Evolutionary conservation across 2,113 vertebrate genomes (phyloP), one percentile per base, ranked within the genome.

Genomic region (Gobio gobio): DNA sequence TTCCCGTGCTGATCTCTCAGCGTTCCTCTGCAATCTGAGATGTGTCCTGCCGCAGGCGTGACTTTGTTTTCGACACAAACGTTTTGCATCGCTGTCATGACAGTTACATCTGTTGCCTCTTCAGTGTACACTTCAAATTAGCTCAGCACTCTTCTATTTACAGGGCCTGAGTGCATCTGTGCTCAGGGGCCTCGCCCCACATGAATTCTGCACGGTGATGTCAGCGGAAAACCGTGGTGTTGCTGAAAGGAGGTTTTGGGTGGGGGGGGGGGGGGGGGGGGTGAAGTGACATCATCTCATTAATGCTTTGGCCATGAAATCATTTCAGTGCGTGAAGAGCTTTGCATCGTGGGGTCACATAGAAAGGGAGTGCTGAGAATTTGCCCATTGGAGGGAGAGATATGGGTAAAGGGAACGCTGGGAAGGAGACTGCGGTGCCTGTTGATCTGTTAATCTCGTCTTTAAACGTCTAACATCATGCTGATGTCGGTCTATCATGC

Each of bases 171-270:
- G 74, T 61, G 75, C n/a, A 58, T 74, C 29, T 56, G 49, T 64
- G 63, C 56, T 49, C 72, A 10, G 51, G 45, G 80, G 73, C 47
- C 81, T 33, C 40, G 43, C 33, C 63, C 59, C 54, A 79, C 29
- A 84, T 74, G 86, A 83, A 87, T 87, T 87, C 54, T 83, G 54
- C 59, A 78, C 4, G 64, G 59, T 86, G 86, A 87, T 79, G 86
- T 83, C 81, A 87, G 76, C 29, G 81, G 81, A 36, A 56, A 47
- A 77, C 81, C 0, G 22, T 6, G 33, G 58, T 47, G 70, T 74
- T 74, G 12, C 70, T 7, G 22, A 61, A 59, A 5, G 1, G 20
- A 59, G 54, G 2, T 45, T 63, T 45, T 8, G 29, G n/a, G n/a
- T n/a, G n/a, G n/a, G n/a, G 51, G 73, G 24, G 72, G 61, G 4